phyloP scores from a whole-genome alignment of 2,113 vertebrate species.

The Elephantulus edwardii region DNA sequence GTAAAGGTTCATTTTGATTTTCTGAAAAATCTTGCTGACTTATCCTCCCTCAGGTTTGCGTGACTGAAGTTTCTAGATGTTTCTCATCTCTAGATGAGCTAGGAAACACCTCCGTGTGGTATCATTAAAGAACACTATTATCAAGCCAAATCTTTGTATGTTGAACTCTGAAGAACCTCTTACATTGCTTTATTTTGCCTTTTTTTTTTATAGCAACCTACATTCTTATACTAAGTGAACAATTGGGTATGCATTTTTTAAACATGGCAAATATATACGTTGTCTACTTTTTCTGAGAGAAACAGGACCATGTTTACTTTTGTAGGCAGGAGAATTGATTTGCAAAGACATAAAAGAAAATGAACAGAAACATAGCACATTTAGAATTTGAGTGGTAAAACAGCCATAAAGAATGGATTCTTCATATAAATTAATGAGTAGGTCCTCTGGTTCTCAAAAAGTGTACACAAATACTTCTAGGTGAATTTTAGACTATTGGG shows the following conservation, averaged over 20 bases:
- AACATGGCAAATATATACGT: not conserved
- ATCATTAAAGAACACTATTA: not conserved
- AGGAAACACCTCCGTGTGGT: not conserved
- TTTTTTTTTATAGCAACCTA: not conserved
- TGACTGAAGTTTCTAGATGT: constrained; percentile 35
- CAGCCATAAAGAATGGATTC: not conserved
- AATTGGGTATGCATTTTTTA: not conserved
- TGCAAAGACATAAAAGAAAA: constrained; percentile 5
- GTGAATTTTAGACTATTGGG: not conserved
- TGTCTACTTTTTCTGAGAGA: constrained; percentile 26
- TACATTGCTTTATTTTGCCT: not conserved
- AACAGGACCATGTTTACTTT: not conserved
- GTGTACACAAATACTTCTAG: not conserved
- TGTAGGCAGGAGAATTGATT: constrained; percentile 30
- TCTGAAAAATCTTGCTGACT: constrained; percentile 13
- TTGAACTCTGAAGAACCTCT: not conserved
- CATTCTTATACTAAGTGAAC: not conserved
- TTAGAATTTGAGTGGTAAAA: not conserved
- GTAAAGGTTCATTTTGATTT: not conserved
- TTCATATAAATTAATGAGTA: not conserved
- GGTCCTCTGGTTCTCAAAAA: not conserved
- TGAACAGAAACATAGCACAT: not conserved
- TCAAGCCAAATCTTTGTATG: constrained; percentile 1
- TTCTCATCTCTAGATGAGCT: not conserved
- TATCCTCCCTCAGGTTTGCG: not conserved